Percentiles rank a stretch among this genome's conserved stretches.
phyloP scores from a whole-genome alignment of 2,888 invertebrate species.

The Epirrhoe tristata region DNA sequence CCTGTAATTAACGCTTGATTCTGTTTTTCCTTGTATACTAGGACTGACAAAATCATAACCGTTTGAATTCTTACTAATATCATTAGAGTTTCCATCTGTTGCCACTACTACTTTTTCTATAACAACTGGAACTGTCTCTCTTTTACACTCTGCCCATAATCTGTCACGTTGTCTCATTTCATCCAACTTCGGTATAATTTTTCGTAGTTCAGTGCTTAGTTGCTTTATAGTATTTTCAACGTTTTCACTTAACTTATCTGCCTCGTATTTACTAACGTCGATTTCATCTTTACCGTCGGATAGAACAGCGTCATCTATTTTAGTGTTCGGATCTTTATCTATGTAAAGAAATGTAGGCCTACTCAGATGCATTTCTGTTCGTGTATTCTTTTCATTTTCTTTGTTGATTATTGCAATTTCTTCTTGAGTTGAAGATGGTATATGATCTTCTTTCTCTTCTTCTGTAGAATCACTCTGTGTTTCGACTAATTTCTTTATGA shows the following conservation, averaged over 20 bases:
- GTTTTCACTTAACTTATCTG: slow-evolving; percentile 71
- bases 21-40: slow-evolving; percentile 46
- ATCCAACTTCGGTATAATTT: slow-evolving; percentile 80
- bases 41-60: slow-evolving; percentile 43
- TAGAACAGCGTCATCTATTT: slow-evolving; percentile 85
- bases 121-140: slow-evolving; percentile 50
- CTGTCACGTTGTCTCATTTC: slow-evolving; percentile 79
- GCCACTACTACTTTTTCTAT: slow-evolving; percentile 48
- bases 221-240: slow-evolving; percentile 80
- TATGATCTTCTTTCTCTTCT: slow-evolving; percentile 46
- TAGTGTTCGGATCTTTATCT: slow-evolving; percentile 70
- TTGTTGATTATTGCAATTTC: slow-evolving; percentile 57
- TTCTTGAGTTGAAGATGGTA: slow-evolving; percentile 53
- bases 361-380: slow-evolving; percentile 74
- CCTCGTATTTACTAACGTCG: slow-evolving; percentile 72
- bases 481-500: slow-evolving; percentile 79
- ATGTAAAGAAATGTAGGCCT: slow-evolving; percentile 79
- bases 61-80: slow-evolving; percentile 60
- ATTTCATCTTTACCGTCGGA: slow-evolving; percentile 86
- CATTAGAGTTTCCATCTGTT: slow-evolving; percentile 76
- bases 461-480: slow-evolving; percentile 65
- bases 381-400: slow-evolving; percentile 73
- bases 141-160: slow-evolving; percentile 67
- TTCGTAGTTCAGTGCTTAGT: slow-evolving; percentile 76
- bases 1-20: slow-evolving; percentile 42